Evolutionary conservation across 2,888 invertebrate genomes (phyloP).

Genomic region (Andrena bicolor): DNA sequence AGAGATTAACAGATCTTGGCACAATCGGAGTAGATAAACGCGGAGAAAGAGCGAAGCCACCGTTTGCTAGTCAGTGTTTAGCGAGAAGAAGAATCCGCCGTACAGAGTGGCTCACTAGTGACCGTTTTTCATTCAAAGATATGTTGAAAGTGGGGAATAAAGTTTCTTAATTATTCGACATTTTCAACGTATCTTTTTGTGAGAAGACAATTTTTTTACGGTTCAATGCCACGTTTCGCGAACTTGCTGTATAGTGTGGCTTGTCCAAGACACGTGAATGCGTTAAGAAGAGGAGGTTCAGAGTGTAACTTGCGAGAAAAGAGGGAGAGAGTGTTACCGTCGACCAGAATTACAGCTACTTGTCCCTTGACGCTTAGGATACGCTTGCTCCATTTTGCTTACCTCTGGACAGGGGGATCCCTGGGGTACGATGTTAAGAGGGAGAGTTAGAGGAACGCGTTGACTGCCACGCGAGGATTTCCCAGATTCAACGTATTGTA

Average conservation of each 20-base stretch:
- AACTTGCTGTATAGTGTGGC: background rate
- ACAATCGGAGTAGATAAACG: slow-evolving; percentile 28
- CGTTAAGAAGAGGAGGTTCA: slow-evolving; percentile 16
- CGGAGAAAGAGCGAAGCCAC: background rate
- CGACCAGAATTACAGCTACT: slow-evolving; percentile 35
- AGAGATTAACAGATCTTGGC: slow-evolving; percentile 14
- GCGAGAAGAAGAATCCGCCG: background rate
- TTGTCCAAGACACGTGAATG: slow-evolving; percentile 1
- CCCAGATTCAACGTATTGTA: background rate
- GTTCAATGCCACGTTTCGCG: background rate
- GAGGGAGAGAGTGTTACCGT: slow-evolving; percentile 8
- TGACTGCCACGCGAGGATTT: slow-evolving; percentile 17
- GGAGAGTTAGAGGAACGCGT: slow-evolving; percentile 22
- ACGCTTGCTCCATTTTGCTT: slow-evolving; percentile 69
- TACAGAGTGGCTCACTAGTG: background rate
- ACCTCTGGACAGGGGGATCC: slow-evolving; percentile 27
- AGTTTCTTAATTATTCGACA: background rate
- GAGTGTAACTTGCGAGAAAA: slow-evolving; percentile 35
- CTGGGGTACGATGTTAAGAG: slow-evolving; percentile 20
- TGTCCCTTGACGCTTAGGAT: slow-evolving; percentile 40
- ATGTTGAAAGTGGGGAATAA: background rate
- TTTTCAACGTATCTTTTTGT: background rate
- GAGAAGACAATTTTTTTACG: background rate
- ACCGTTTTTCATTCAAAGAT: background rate
- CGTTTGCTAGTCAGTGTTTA: background rate